These are phyloP conservation scores for Amia ocellicauda DNA, from an alignment of 2,113 vertebrate genomes.

Conservation along the genomic window DNA sequence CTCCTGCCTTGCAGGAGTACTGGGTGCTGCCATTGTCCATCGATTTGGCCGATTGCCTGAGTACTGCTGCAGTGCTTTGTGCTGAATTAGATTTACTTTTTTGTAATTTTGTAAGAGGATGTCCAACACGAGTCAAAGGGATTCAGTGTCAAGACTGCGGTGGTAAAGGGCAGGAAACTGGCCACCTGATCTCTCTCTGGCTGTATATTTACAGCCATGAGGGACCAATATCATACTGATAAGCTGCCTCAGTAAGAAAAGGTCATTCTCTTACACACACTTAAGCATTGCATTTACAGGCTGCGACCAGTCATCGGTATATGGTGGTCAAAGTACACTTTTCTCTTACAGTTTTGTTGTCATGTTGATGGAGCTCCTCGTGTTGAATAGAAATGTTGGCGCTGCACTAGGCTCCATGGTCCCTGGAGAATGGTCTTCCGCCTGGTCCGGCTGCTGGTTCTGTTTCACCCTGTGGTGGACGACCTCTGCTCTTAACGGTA, in stretches of 20 bases:
- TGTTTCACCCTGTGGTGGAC: too few species aligned
- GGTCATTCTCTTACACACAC: neutral
- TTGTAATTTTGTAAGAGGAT: neutral
- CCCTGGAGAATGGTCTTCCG: too few species aligned
- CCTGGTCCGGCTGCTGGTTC: too few species aligned
- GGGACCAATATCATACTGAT: constrained; percentile 1
- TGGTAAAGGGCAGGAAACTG: neutral
- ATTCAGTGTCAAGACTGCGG: neutral
- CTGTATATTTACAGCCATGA: constrained; percentile 5
- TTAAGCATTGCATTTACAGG: neutral
- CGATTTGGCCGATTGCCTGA: neutral
- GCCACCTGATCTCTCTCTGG: neutral
- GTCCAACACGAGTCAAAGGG: neutral
- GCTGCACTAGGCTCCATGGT: too few species aligned
- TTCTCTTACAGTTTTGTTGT: too few species aligned
- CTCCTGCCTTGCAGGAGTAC: neutral
- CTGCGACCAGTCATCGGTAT: neutral
- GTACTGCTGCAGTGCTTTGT: neutral
- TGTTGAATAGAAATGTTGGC: too few species aligned
- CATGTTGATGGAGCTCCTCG: too few species aligned
- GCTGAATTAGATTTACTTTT: neutral
- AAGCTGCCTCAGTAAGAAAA: neutral
- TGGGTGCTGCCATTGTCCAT: neutral
- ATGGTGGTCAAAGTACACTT: neutral
- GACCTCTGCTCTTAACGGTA: too few species aligned